phyloP scores from a whole-genome alignment of 2,888 invertebrate genomes.

The Lycocerus yunnanus region DNA sequence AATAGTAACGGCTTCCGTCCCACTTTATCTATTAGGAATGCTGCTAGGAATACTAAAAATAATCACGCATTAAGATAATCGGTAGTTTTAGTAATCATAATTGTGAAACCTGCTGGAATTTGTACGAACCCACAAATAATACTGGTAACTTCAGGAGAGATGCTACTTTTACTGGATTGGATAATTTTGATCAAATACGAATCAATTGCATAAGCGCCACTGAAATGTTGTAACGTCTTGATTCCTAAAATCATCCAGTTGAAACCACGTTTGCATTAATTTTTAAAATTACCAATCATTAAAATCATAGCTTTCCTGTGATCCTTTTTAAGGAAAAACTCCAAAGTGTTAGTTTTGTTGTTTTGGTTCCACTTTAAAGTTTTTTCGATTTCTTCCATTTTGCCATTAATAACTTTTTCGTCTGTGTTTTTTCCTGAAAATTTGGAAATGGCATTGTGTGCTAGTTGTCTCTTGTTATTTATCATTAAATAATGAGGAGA shows the following conservation, averaged over 20 bases:
- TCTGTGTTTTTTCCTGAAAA: constrained; percentile 40
- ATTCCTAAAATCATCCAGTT: constrained; percentile 52
- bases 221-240: constrained; percentile 64
- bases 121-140: constrained; percentile 65
- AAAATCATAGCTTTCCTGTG: background rate
- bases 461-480: constrained; percentile 47
- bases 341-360: background rate
- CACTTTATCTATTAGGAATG: background rate
- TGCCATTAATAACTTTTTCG: constrained; percentile 49
- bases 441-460: constrained; percentile 26
- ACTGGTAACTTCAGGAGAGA: constrained; percentile 61
- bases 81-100: background rate
- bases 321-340: background rate
- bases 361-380: background rate
- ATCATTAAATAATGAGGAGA: constrained; percentile 56
- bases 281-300: background rate
- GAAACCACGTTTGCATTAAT: background rate
- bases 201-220: constrained; percentile 63
- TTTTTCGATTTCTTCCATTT: constrained; percentile 26
- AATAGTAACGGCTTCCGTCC: background rate
- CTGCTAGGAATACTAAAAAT: background rate
- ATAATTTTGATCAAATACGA: constrained; percentile 66
- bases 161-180: constrained; percentile 57
- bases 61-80: background rate
- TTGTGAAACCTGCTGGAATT: constrained; percentile 57